Percentiles rank a stretch among this genome's conserved stretches.
Evolutionary conservation across 2,888 invertebrate species (phyloP).

Genomic region (Lucinisca nassula): DNA sequence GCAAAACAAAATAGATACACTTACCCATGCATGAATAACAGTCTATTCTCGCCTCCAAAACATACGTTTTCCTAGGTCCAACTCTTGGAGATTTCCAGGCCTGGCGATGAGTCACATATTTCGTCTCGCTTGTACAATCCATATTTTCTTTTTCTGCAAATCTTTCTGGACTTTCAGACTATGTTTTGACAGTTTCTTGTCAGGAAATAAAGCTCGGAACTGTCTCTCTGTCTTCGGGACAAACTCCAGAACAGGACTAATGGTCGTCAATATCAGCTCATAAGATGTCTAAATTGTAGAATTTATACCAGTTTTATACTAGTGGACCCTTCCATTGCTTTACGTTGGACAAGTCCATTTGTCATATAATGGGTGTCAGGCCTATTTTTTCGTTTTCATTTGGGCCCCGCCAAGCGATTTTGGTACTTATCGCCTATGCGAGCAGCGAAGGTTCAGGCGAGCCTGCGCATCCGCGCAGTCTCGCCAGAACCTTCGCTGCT

Average conservation of each 20-base stretch:
- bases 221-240: not conserved
- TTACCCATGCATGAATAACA: not conserved
- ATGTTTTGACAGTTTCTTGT: not conserved
- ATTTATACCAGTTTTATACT: too few relatives aligned
- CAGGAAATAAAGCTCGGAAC: not conserved
- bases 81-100: not conserved
- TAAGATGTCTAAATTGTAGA: not conserved
- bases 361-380: too few relatives aligned
- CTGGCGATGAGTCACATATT: not conserved
- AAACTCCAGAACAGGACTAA: not conserved
- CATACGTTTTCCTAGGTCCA: not conserved
- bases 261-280: not conserved
- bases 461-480: too few relatives aligned
- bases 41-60: not conserved
- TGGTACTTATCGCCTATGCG: too few relatives aligned
- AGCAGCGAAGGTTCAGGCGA: too few relatives aligned
- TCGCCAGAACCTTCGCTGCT: too few relatives aligned
- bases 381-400: too few relatives aligned
- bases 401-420: too few relatives aligned
- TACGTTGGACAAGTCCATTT: too few relatives aligned
- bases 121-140: not conserved
- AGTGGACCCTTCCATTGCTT: too few relatives aligned
- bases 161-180: not conserved
- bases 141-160: conserved; percentile 4
- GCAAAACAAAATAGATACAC: not conserved